Percentiles rank a stretch among this genome's conserved stretches.
Conservation (phyloP, 2,113 vertebrate species). For the Atlantisia rogersi region DNA sequence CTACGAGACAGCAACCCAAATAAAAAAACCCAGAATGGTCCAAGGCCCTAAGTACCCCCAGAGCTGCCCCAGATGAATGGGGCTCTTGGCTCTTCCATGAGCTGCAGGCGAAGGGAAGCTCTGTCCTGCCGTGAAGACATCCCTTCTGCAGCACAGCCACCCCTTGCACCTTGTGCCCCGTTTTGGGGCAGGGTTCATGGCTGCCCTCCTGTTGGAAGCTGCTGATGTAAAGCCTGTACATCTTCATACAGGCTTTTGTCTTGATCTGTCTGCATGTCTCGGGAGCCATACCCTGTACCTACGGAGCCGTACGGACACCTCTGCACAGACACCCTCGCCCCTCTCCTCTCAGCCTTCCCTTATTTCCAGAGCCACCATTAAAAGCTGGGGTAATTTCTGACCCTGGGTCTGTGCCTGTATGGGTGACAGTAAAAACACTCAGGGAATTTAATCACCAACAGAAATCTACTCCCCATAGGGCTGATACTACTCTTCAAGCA, state of each 20-base stretch:
- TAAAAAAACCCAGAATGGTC: neutral
- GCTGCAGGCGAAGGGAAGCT: rapidly evolving
- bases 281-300: neutral
- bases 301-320: neutral
- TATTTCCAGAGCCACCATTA: neutral
- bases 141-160: neutral
- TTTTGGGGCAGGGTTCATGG: neutral
- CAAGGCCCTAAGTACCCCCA: neutral
- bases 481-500: neutral
- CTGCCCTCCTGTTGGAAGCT: neutral
- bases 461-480: neutral
- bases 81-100: neutral
- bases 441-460: neutral
- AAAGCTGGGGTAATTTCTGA: neutral
- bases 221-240: neutral
- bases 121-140: neutral
- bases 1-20: neutral
- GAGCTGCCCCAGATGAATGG: neutral
- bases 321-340: rapidly evolving
- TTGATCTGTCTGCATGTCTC: rapidly evolving
- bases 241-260: neutral
- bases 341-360: neutral
- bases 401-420: rapidly evolving
- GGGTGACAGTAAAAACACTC: neutral
- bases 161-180: no score